These are phyloP conservation scores for Drosophila sordidula DNA, from an alignment of 2,888 invertebrate genomes.

Conservation along the genomic window DNA sequence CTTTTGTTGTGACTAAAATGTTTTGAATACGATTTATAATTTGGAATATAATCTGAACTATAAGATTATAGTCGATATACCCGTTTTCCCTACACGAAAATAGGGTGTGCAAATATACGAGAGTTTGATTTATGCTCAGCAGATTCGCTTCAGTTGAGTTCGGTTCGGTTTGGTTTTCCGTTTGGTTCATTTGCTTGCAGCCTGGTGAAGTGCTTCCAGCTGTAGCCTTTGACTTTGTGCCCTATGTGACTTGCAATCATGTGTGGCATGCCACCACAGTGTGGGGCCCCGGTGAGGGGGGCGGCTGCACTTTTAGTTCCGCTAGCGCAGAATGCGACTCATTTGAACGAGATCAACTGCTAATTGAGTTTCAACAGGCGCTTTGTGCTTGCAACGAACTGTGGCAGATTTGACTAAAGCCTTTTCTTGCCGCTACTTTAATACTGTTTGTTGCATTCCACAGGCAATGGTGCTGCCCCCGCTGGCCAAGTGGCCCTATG, in stretches of 20 bases:
- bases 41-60: no score
- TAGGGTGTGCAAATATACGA: conserved; percentile 26
- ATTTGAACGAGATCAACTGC: conserved; percentile 18
- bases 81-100: neutral
- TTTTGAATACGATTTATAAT: no score
- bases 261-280: conserved; percentile 23
- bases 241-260: conserved; percentile 18
- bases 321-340: conserved; percentile 31
- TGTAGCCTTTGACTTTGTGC: conserved; percentile 20
- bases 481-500: conserved; percentile 99
- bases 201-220: conserved; percentile 5
- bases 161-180: conserved; percentile 5
- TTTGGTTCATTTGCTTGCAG: conserved; percentile 5
- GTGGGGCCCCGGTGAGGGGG: neutral
- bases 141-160: neutral
- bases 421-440: neutral
- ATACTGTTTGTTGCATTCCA: conserved; percentile 4
- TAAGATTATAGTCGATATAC: neutral
- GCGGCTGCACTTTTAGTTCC: neutral
- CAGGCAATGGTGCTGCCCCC: conserved; percentile 99
- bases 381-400: conserved; percentile 20
- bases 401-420: conserved; percentile 10
- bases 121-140: conserved; percentile 51
- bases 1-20: no score
- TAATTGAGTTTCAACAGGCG: conserved; percentile 52